Base-by-base conservation (phyloP, 2,113 vertebrate genomes). In the Pituophis catenifer region DNA sequence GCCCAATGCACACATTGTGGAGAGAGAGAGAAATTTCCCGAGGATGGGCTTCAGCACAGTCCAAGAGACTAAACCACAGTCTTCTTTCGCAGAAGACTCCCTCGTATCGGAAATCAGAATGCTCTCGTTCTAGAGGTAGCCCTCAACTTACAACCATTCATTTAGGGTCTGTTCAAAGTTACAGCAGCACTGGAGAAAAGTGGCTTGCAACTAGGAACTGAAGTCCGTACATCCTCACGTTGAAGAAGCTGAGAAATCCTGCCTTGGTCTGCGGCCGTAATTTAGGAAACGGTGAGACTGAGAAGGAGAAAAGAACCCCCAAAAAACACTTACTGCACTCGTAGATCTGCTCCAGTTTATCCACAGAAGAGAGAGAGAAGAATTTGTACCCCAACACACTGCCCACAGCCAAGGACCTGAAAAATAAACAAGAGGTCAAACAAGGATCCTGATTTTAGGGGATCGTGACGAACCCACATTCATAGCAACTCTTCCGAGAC, bases 291-390 rank as follows among this genome's bases (percentile, higher is more conserved):
- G 10, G 26, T 26, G 21, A 85, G 19, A 89, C 58, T 0, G n/a
- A 26, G 59, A 5, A 19, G 23, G 0, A 1, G 2, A 17, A 15
- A 23, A 5, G 8, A 5, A n/a, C 38, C 24, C 24, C 19, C 58
- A 0, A 7, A 24, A 59, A 21, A 33, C 96, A 99, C 99, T 99
- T 98, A 99, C 99, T 99, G 98, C 99, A 99, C 98, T 99, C 99
- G 98, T 99, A 99, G 96, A 99, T 99, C 98, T 99, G 99, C 97
- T 99, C 99, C 98, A 99, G 97, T 97, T 99, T 99, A 98, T 99
- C 99, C 98, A 99, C 99, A 93, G 99, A 99, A 93, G 99, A 99
- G 95, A 99, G 97, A 94, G 99, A 99, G 98, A 99, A 99, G 97
- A 99, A 99, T 97, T 99, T 99, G 98, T 99, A 99, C 96, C 99